Evolutionary conservation across 2,888 invertebrate species (phyloP).

Genomic region (Tetropium fuscum): DNA sequence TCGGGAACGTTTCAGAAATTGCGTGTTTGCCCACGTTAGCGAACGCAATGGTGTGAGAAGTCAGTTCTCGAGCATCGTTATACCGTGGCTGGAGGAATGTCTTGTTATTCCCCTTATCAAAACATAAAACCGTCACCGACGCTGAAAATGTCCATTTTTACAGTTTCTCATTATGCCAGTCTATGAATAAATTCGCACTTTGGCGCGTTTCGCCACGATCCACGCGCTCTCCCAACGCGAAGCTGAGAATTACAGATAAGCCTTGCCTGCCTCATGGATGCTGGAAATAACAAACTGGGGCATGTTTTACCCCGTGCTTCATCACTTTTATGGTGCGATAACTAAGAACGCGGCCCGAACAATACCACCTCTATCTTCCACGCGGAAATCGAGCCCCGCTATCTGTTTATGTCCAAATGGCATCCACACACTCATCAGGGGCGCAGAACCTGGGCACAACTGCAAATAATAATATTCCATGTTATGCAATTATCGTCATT

Average conservation of each 20-base stretch:
- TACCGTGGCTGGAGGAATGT: constrained; percentile 61
- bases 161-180: constrained; percentile 70
- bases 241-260: constrained; percentile 66
- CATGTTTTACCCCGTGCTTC: constrained; percentile 62
- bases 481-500: too few species aligned
- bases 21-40: neutral
- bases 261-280: constrained; percentile 52
- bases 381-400: constrained; percentile 28
- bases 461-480: too few species aligned
- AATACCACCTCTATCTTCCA: constrained; percentile 40
- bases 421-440: constrained; percentile 7
- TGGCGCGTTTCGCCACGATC: constrained; percentile 57
- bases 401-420: constrained; percentile 6
- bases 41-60: constrained; percentile 17
- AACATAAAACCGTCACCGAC: constrained; percentile 67
- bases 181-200: constrained; percentile 71
- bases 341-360: constrained; percentile 52
- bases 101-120: constrained; percentile 68
- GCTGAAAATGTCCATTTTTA: constrained; percentile 69
- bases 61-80: constrained; percentile 45
- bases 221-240: constrained; percentile 55
- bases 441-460: too few species aligned
- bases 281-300: constrained; percentile 59
- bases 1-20: too few species aligned
- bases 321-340: constrained; percentile 64